Conservation (phyloP, 2,113 vertebrate species). For the Psilopogon haemacephalus region DNA sequence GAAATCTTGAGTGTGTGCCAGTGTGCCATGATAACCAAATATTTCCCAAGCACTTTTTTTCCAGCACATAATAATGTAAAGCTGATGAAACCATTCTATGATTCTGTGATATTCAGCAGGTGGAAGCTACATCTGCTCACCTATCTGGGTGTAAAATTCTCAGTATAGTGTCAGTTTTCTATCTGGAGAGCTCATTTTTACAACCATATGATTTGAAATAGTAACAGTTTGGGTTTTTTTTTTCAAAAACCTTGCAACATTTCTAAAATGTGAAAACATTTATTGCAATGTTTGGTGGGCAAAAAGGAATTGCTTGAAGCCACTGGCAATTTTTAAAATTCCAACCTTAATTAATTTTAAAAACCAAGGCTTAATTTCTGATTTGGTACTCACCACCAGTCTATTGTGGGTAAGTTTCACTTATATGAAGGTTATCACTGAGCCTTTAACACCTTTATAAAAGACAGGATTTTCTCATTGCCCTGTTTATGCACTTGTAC, state of each 20-base stretch:
- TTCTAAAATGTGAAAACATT: not conserved
- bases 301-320: not conserved
- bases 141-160: not conserved
- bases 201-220: not conserved
- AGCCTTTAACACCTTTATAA: not conserved
- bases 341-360: not conserved
- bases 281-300: not conserved
- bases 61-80: not conserved
- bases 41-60: not conserved
- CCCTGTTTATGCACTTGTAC: not conserved
- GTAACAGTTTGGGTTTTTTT: fast-evolving
- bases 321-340: not conserved
- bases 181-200: not conserved
- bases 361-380: not conserved
- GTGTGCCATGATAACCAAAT: not conserved
- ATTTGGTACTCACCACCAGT: not conserved
- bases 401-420: not conserved
- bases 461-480: not conserved
- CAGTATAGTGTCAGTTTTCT: not conserved
- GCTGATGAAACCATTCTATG: too few relatives aligned
- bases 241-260: not conserved
- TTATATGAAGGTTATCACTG: not conserved
- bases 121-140: not conserved
- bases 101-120: not conserved
- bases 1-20: not conserved